Base-by-base conservation (phyloP, 2,888 invertebrate genomes). In the Drosophila merina region DNA sequence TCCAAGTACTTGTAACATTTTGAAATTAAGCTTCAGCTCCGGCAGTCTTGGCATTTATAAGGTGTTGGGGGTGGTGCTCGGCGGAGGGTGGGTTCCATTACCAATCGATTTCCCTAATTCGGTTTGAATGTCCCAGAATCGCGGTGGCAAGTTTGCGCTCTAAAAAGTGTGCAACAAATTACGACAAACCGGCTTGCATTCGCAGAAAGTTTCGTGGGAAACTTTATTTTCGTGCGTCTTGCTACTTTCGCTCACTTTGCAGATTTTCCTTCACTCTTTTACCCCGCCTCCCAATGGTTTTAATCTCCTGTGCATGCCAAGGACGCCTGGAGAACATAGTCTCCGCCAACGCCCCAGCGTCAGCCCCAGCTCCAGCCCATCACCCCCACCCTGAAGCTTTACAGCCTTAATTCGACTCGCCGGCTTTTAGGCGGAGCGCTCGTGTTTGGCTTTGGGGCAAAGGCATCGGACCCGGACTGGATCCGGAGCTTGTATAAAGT, bases 401-500 rank as follows among this genome's bases (percentile, higher is more conserved):
- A 38, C 52, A 54, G 59, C 59, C 69, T 54, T 69, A 59, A 69
- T 47, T 59, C 52, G 44, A 49, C 42, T 63, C 64, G 48, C 42
- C 49, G 51, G 48, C 68, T 68, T 50, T 67, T 50, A 63, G 58
- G 68, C 30, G 60, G 55, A 12, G 45, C 26, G 45, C 47, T 51
- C 30, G 51, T 51, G 55, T 70, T 66, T 64, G 49, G 70, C 51
- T 57, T 57, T 54, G 72, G 56, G 57, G 58, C 51, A 30, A 48
- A 59, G 40, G 25, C 38, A 30, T 9, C 25, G 25, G n/a, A 45
- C 31, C n/a, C 31, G 12, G n/a, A 38, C 26, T 14, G 33, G 9
- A 9, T 12, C 28, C 4, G 9, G 28, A 25, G 14, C 49, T 49
- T 67, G 72, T 70, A 74, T 70, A 70, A 74, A 83, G 77, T 86